Percentiles rank a stretch among this genome's conserved stretches.
These are phyloP conservation scores for Ceyx erithaca DNA, from an alignment of 2,797 vertebrate species.

Conservation along the genomic window DNA sequence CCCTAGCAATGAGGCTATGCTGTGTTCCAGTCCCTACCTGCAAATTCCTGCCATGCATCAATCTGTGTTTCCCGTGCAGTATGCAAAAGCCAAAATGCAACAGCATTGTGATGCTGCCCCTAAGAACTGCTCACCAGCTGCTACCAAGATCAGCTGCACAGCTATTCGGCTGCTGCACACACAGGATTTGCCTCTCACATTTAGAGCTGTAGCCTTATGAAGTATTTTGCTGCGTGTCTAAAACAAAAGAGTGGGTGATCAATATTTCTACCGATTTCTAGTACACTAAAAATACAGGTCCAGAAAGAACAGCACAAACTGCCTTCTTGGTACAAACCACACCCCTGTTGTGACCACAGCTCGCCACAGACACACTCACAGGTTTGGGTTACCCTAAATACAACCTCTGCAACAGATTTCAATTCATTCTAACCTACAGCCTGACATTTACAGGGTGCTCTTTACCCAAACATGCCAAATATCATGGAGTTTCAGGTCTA, in stretches of 20 bases:
- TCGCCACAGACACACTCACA: accelerated
- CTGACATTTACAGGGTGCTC: accelerated
- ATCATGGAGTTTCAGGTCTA: neutral
- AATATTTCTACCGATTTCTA: accelerated
- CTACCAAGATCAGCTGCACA: neutral
- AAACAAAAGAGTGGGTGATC: neutral
- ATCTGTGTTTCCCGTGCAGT: accelerated
- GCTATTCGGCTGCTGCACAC: accelerated
- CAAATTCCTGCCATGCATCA: neutral
- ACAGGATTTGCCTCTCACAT: neutral
- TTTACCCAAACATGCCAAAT: accelerated
- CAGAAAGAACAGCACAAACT: neutral
- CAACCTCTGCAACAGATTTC: neutral
- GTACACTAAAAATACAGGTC: neutral
- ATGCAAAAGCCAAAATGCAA: neutral
- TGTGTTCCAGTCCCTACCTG: neutral
- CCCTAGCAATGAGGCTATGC: neutral
- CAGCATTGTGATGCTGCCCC: neutral
- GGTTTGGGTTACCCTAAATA: neutral
- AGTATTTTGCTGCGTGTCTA: neutral
- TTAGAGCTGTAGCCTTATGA: neutral
- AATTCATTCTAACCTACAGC: neutral
- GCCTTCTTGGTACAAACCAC: neutral
- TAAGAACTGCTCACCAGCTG: neutral
- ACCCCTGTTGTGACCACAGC: accelerated